Base-by-base conservation (phyloP, 2,113 vertebrate species). In the Pantherophis guttatus region DNA sequence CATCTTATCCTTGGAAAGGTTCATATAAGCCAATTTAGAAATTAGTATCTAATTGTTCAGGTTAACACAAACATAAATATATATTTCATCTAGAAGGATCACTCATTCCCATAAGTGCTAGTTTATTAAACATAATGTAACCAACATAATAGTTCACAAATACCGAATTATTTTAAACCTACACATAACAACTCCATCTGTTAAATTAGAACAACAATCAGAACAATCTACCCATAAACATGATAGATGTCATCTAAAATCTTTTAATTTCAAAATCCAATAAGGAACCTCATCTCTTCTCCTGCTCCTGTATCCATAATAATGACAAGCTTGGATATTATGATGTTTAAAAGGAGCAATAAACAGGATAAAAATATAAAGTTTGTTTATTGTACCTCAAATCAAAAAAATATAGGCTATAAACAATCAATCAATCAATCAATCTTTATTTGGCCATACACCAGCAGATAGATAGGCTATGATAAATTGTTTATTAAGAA, bases 1-100 rank as follows among this genome's bases (percentile, higher is more conserved):
- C 94, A 94, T 52, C 91, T 92, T 88, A 55, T 24, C 53, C 0
- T 92, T 90, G 87, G 91, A 93, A 96, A 92, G 92, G 94, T 90
- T 95, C 94, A 95, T 93, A 90, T 81, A 90, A 95, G 48, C 92
- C 86, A 90, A 62, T 87, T 94, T 92, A 95, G 94, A 87, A 96
- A 75, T 85, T 91, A 65, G 39, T 93, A 52, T 96, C 26, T 94
- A 96, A 96, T 92, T 94, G 90, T 1, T 94, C 93, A 94, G 94
- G 89, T 59, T 96, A 95, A 94, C 94, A 89, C 91, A 95, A 92
- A 29, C 19, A 0, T 88, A 94, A 91, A 94, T 55, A 55, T 92
- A 94, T 89, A 96, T 55, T 97, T 96, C 94, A 54, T 94, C 91
- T 95, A 95, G 93, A 62, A 93, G 87, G 90, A 96, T 93, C 62